A percentile compares a stretch with the other conserved stretches of the same genome.
Evolutionary conservation across 2,888 invertebrate genomes (phyloP).

Genomic region (Polymixis lichenea): DNA sequence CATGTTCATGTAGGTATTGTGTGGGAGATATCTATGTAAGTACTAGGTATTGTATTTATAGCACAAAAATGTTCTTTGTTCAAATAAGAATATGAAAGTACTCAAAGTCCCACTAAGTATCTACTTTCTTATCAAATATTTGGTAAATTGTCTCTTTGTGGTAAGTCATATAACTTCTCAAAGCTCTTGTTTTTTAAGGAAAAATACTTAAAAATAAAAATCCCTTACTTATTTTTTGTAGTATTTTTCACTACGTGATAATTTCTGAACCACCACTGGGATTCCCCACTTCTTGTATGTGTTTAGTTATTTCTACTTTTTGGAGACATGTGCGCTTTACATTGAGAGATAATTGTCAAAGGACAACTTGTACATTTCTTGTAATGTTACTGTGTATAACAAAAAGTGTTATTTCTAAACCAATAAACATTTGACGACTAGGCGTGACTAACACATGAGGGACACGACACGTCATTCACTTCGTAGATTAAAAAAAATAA

Average conservation of each 20-base stretch:
- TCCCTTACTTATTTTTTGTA: not conserved
- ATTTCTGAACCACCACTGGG: constrained; percentile 3
- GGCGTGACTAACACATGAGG: not conserved
- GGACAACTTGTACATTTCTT: not conserved
- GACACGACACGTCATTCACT: not conserved
- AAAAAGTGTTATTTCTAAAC: not conserved
- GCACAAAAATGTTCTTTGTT: constrained; percentile 52
- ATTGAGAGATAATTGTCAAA: constrained; percentile 4
- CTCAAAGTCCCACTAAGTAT: constrained; percentile 23
- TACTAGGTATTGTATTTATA: constrained; percentile 48
- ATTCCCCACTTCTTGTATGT: not conserved
- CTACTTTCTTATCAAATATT: constrained; percentile 42
- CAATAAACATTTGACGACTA: not conserved
- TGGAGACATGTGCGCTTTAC: constrained; percentile 1
- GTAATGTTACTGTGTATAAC: not conserved
- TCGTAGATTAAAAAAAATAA: not conserved
- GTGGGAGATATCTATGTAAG: constrained; percentile 48
- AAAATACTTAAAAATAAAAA: not conserved
- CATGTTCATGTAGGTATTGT: constrained; percentile 50
- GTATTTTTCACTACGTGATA: not conserved
- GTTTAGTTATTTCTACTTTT: not conserved
- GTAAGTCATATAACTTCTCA: not conserved
- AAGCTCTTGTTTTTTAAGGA: not conserved
- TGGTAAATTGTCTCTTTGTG: constrained; percentile 15
- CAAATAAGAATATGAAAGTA: constrained; percentile 39